phyloP scores from a whole-genome alignment of 30 jellyfish, hydroid and myxozoan genomes.

The Mastigias papua region DNA sequence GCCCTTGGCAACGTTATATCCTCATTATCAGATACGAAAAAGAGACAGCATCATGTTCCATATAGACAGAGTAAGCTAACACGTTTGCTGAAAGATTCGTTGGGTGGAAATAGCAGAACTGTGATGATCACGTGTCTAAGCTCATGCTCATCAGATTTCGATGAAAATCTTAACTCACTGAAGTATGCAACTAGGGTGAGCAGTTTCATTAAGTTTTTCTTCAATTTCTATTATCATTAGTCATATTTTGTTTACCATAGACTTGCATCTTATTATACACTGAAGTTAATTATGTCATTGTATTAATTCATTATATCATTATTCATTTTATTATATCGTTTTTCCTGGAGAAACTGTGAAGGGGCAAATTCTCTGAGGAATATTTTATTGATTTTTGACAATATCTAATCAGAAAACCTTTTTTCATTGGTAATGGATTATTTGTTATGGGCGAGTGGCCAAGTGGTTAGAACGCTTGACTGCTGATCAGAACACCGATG shows the following conservation, averaged over 20 bases:
- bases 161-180: slow-evolving; percentile 85
- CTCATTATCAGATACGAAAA: slow-evolving; percentile 87
- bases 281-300: too few relatives aligned
- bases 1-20: slow-evolving; percentile 98
- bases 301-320: too few relatives aligned
- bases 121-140: slow-evolving; percentile 88
- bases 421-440: too few relatives aligned
- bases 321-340: too few relatives aligned
- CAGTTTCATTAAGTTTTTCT: neutral
- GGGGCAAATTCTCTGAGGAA: too few relatives aligned
- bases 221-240: neutral
- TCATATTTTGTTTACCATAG: neutral
- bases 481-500: too few relatives aligned
- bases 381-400: too few relatives aligned
- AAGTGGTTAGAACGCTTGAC: too few relatives aligned
- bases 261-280: neutral
- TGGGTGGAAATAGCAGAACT: slow-evolving; percentile 98
- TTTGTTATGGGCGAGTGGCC: too few relatives aligned
- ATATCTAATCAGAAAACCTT: too few relatives aligned
- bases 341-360: too few relatives aligned
- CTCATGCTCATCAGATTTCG: slow-evolving; percentile 86
- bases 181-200: slow-evolving; percentile 92
- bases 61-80: slow-evolving; percentile 96
- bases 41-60: slow-evolving; percentile 90
- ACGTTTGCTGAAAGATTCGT: slow-evolving; percentile 93